phyloP scores from a whole-genome alignment of 1,140 invertebrate genomes.

The Eufriesea mexicana region DNA sequence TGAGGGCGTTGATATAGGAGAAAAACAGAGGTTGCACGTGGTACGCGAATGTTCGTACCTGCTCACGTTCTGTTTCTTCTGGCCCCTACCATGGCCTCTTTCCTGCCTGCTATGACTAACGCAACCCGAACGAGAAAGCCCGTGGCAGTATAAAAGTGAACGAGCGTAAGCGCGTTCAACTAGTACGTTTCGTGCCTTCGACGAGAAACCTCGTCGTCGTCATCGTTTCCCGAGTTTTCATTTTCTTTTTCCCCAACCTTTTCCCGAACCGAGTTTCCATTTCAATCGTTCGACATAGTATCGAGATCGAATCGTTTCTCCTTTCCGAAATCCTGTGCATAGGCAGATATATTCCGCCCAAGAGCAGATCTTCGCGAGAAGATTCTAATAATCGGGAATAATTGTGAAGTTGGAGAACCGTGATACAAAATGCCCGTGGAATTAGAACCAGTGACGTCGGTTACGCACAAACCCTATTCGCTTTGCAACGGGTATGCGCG shows the following conservation, averaged over 20 bases:
- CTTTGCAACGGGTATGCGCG: slow-evolving; percentile 67
- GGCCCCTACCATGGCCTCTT: slow-evolving; percentile 37
- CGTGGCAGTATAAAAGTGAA: slow-evolving; percentile 71
- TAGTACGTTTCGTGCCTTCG: slow-evolving; percentile 61
- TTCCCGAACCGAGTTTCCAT: not conserved
- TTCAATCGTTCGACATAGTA: not conserved
- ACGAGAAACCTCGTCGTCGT: not conserved
- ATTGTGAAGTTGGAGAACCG: not conserved
- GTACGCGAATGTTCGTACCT: slow-evolving; percentile 52
- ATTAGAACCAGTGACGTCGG: slow-evolving; percentile 61
- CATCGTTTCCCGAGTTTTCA: not conserved
- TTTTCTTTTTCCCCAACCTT: not conserved
- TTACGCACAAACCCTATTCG: slow-evolving; percentile 57
- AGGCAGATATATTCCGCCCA: no score
- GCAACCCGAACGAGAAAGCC: slow-evolving; percentile 30
- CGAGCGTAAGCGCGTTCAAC: slow-evolving; percentile 40
- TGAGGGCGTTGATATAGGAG: slow-evolving; percentile 29
- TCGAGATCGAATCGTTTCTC: not conserved
- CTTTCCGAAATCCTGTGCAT: not conserved
- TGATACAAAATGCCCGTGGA: slow-evolving; percentile 70
- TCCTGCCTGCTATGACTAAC: slow-evolving; percentile 53
- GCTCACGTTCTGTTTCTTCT: slow-evolving; percentile 51
- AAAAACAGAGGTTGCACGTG: slow-evolving; percentile 66
- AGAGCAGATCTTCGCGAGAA: not conserved
- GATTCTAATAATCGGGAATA: not conserved